Evolutionary conservation across 2,797 vertebrate species (phyloP).

Genomic region (Rhabdophis nuchalis): DNA sequence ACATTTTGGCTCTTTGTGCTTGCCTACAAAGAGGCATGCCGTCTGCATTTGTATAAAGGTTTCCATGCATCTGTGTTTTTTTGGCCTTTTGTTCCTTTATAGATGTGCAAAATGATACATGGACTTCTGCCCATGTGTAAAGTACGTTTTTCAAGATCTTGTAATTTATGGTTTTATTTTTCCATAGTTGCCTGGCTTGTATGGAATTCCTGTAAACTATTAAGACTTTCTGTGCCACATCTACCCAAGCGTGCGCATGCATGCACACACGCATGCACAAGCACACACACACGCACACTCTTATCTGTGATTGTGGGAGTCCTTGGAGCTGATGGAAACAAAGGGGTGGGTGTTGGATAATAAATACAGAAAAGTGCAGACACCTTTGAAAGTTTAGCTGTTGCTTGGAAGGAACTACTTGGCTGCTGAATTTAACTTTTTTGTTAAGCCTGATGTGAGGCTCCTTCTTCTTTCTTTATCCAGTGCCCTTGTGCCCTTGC

Average conservation of each 20-base stretch:
- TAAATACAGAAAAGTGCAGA: neutral
- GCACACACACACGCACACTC: neutral
- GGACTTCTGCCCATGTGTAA: neutral
- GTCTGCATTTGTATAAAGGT: neutral
- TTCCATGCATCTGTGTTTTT: neutral
- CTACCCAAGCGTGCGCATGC: neutral
- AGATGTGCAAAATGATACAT: neutral
- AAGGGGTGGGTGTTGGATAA: neutral
- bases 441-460: neutral
- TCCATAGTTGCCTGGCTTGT: neutral
- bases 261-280: neutral
- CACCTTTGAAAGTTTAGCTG: neutral
- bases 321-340: neutral
- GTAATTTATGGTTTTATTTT: conserved; percentile 1
- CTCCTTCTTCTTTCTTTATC: neutral
- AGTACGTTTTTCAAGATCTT: conserved; percentile 24
- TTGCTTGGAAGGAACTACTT: neutral
- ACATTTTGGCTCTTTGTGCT: neutral
- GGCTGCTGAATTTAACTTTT: neutral
- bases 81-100: neutral
- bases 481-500: neutral
- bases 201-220: neutral
- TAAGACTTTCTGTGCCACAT: neutral
- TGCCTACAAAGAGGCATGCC: neutral
- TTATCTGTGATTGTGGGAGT: neutral